Base-by-base conservation (phyloP, 2,113 vertebrate genomes). In the Albula goreensis region DNA sequence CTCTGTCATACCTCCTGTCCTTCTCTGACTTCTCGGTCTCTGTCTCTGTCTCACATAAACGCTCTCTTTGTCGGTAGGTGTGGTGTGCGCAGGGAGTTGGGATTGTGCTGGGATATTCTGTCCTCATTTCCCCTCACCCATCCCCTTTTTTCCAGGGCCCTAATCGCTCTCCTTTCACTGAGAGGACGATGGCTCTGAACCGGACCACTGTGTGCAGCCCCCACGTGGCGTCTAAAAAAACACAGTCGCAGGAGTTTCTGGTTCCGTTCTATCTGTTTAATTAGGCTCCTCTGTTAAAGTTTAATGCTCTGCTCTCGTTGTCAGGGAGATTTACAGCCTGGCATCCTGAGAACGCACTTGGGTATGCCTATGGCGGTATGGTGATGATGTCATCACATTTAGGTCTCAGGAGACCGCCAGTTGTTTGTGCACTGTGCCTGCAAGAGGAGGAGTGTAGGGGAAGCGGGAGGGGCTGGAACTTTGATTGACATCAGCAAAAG, bases 221-320 rank as follows among this genome's bases (percentile, higher is more conserved):
- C 66, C 70, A 10, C 70, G 12, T 48, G 17, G 49, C 78, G 12
- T 41, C 82, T 88, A 91, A 91, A 92, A 89, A 88, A 91, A 91
- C 90, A 93, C 31, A 83, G 79, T 79, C 51, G 60, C 86, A 77
- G 89, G 85, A 78, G 90, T 90, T 91, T 90, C 92, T 86, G 85
- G 89, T 82, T 74, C 56, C 87, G 85, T 86, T 82, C 84, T n/a
- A 84, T 82, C 87, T 51, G 80, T 77, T 89, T 93, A 93, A 93
- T 92, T 89, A 93, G 83, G 78, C 90, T 41, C 87, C 89, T 91
- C 70, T 93, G 89, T 94, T 92, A 93, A 93, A 92, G 87, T 93
- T 94, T 93, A 92, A 94, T 93, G 91, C 88, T 91, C 87, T 86
- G 85, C 92, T 92, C 89, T 89, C 89, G 92, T 92, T 89, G 92